Base-by-base conservation (phyloP, 2,113 vertebrate species). In the Scomber japonicus region DNA sequence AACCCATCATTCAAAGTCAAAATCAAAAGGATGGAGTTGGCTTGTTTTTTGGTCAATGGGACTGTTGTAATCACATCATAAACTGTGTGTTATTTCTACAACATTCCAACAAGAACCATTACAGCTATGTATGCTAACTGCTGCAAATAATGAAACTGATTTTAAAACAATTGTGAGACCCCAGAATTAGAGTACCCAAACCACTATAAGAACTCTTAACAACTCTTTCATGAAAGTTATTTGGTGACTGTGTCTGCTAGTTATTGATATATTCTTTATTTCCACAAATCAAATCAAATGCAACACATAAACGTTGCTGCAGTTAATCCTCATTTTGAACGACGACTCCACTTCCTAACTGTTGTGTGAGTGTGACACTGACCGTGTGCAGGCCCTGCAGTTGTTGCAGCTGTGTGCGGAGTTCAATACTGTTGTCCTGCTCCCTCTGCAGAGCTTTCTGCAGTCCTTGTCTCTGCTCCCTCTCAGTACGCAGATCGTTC, bases 401-500 rank as follows among this genome's bases (percentile, higher is more conserved):
- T 89, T 99, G 97, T 15, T 98, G 96, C 45, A 99, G 85, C 89
- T 99, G 97, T 17, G 96, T 96, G 90, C 95, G 96, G 40, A 99
- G 96, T 73, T 97, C 95, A 1, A 86, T 4, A 44, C 96, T 95
- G 76, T 95, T 95, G 84, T 99, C 97, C 77, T 96, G 97, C 78
- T 99, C 97, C 17, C 92, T 94, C 82, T 97, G 96, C 0, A 99
- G 89, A 55, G 97, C 94, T 82, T 88, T 95, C 84, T 99, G 97
- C 82, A 99, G 92, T 59, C 85, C 93, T 71, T 98, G 97, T 46
- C 97, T 95, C 79, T 99, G 96, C 64, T 98, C 97, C 88, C 96
- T 97, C 94, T 99, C 98, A 2, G 84, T 91, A 60, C 96, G 96
- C 92, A 99, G 86, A 62, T 99, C 97, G 30, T 94, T 95, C 90